These are phyloP conservation scores for Lycorma delicatula DNA, from an alignment of 1,140 invertebrate genomes.

Conservation along the genomic window DNA sequence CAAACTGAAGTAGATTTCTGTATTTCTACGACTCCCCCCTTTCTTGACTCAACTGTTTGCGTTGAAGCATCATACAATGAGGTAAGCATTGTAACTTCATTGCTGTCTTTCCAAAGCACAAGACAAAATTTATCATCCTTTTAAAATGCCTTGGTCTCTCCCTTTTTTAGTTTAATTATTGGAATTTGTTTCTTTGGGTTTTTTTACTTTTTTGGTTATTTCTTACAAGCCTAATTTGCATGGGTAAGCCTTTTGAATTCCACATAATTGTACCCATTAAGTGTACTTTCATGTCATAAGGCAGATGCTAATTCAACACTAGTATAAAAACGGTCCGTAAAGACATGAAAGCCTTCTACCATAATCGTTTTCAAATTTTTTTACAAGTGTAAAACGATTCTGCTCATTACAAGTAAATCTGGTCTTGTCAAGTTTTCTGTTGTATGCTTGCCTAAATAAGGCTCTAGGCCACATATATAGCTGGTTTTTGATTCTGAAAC, in stretches of 20 bases:
- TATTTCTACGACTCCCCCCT: conserved; percentile 10
- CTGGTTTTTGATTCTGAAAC: neutral
- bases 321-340: conserved; percentile 9
- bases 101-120: conserved; percentile 9
- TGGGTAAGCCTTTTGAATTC: conserved; percentile 2
- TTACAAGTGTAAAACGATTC: conserved; percentile 6
- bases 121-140: conserved; percentile 4
- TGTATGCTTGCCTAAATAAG: conserved; percentile 5
- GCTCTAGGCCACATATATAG: conserved; percentile 11
- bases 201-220: neutral
- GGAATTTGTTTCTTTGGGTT: too few species aligned
- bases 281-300: conserved; percentile 1
- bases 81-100: neutral
- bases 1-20: neutral
- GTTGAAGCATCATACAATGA: conserved; percentile 5
- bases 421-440: neutral
- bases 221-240: neutral
- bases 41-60: conserved; percentile 1
- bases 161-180: conserved; percentile 8
- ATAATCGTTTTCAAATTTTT: conserved; percentile 8
- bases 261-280: conserved; percentile 6
- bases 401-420: conserved; percentile 8
- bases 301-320: conserved; percentile 8
- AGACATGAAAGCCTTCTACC: conserved; percentile 9
- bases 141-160: neutral